Base-by-base conservation (phyloP, 2,797 vertebrate species). In the Pantherophis alleghaniensis region DNA sequence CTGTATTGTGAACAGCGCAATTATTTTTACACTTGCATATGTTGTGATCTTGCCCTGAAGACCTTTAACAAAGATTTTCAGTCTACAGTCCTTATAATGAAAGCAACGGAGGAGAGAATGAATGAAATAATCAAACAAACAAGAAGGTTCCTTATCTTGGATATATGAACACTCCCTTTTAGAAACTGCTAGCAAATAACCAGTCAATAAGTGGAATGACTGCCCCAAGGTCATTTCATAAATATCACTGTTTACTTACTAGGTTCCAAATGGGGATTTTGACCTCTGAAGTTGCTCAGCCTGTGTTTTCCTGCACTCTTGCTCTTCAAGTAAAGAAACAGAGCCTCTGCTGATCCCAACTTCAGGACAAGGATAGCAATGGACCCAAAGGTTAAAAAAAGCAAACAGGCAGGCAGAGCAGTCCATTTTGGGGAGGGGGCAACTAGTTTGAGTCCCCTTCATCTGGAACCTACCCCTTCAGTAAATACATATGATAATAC, bases 21-120 rank as follows among this genome's bases (percentile, higher is more conserved):
- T 92, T 90, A 88, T 57, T 94, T 92, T 63, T 26, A 79, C 42
- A 56, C 51, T 88, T 91, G 86, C 66, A 60, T 83, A 79, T 91
- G 63, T 74, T 79, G 42, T 24, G 55, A 61, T 60, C 60, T 51
- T 79, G 86, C 69, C 63, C 69, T 60, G 37, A 24, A 79, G n/a
- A 79, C 22, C n/a, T 88, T 87, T 12, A 61, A 61, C 2, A 9
- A 79, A 91, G 92, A 74, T 87, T 42, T 91, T 61, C 63, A 79
- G 2, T 79, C 7, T 20, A 47, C 37, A 12, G 20, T 47, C 10
- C 74, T 83, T 86, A 26, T 37, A 91, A 56, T 26, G 55, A 83
- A 83, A 83, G 20, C 74, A 22, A 24, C 3, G 56, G 74, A 90
- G 47, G 26, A 86, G n/a, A 86, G 66, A 28, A 90, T 90, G 24